Evolutionary conservation across 1,140 invertebrate species (phyloP).

Genomic region (Cryptotermes secundus): DNA sequence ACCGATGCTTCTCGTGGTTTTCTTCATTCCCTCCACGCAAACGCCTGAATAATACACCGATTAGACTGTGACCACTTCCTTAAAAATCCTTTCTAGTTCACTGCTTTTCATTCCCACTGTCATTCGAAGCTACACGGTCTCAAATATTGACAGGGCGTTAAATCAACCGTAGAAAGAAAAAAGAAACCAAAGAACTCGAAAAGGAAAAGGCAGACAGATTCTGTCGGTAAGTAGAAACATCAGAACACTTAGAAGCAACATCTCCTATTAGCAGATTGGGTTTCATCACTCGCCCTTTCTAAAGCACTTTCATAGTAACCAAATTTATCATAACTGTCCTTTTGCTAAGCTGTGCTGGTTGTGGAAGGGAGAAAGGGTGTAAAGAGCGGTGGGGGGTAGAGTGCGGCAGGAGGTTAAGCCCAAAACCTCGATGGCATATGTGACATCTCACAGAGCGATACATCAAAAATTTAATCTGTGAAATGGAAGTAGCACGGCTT

Average conservation of each 20-base stretch:
- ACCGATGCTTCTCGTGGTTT: too few species aligned
- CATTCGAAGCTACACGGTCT: too few species aligned
- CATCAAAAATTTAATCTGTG: constrained; percentile 30
- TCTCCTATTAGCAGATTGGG: constrained; percentile 28
- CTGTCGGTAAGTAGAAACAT: neutral
- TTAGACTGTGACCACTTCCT: too few species aligned
- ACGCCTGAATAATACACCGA: too few species aligned
- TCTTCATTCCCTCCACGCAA: too few species aligned
- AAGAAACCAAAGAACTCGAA: neutral
- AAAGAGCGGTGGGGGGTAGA: neutral
- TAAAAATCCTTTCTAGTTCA: too few species aligned
- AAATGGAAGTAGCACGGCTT: constrained; percentile 22
- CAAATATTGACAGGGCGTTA: too few species aligned
- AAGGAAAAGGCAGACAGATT: neutral
- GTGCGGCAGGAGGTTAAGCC: constrained; percentile 23
- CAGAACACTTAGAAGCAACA: neutral
- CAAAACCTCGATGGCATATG: constrained; percentile 29
- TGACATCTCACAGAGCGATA: constrained; percentile 29
- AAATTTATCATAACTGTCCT: constrained; percentile 24
- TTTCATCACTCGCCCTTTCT: neutral
- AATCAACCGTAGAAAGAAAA: too few species aligned
- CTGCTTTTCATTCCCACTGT: too few species aligned
- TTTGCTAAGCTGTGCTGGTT: neutral
- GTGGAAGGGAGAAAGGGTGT: neutral
- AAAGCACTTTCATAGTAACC: constrained; percentile 22